A percentile compares a stretch with the other conserved stretches of the same genome.
Evolutionary conservation across 2,888 invertebrate genomes (phyloP).

Genomic region (Micropterix aruncella): DNA sequence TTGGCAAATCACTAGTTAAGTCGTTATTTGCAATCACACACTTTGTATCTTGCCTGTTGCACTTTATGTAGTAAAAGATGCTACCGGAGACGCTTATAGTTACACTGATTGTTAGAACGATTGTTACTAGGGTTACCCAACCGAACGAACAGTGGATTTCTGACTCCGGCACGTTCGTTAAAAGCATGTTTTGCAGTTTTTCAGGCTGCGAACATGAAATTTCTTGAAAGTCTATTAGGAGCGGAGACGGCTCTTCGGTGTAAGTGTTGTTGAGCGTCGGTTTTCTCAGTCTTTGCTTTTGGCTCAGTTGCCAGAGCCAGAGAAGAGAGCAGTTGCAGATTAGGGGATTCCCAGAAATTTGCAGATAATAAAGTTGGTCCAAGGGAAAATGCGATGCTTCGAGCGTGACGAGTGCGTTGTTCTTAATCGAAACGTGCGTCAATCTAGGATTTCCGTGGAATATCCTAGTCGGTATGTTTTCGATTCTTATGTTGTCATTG

Average conservation of each 20-base stretch:
- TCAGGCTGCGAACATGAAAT: slow-evolving; percentile 45
- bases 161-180: slow-evolving; percentile 44
- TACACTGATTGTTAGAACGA: slow-evolving; percentile 38
- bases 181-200: slow-evolving; percentile 33
- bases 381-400: slow-evolving; percentile 73
- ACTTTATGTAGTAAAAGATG: slow-evolving; percentile 34
- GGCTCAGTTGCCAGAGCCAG: slow-evolving; percentile 68
- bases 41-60: slow-evolving; percentile 37
- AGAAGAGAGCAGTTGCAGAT: slow-evolving; percentile 76
- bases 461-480: slow-evolving; percentile 62
- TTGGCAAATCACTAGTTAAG: slow-evolving; percentile 36
- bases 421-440: slow-evolving; percentile 59
- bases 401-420: slow-evolving; percentile 59
- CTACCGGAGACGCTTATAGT: slow-evolving; percentile 36
- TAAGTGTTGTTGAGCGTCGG: slow-evolving; percentile 27
- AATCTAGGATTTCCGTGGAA: slow-evolving; percentile 75
- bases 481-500: slow-evolving; percentile 62
- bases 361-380: slow-evolving; percentile 59
- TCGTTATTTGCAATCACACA: slow-evolving; percentile 39
- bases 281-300: slow-evolving; percentile 19
- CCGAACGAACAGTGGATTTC: slow-evolving; percentile 47
- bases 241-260: slow-evolving; percentile 22
- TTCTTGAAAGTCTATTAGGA: slow-evolving; percentile 40
- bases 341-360: slow-evolving; percentile 71
- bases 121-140: slow-evolving; percentile 42